Base-by-base conservation (phyloP, 2,113 vertebrate genomes). In the Alouatta palliata region DNA sequence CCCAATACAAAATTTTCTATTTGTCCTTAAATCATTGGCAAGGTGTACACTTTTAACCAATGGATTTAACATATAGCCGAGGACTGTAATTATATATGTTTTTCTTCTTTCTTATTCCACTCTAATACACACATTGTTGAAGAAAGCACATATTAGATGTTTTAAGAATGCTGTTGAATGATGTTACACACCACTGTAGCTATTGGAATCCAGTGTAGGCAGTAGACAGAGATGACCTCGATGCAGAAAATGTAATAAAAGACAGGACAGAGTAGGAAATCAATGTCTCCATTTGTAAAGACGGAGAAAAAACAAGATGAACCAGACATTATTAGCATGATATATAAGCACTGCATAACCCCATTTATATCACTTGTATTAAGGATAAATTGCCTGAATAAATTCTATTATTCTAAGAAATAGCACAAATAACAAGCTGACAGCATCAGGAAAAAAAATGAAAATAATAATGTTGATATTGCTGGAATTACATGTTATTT, bases 331-430 rank as follows among this genome's bases (percentile, higher is more conserved):
- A 96, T 97, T 98, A 98, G 97, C 97, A 97, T 98, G 98, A 98
- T 98, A 93, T 95, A 98, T 96, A 98, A 98, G 98, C 95, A 97
- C 76, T 96, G 89, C 93, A 98, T 88, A 95, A 97, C 84, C 75
- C 94, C 97, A 98, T 98, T 98, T 98, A 96, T 98, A 97, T 96
- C 91, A 85, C 90, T 97, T 90, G 95, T 88, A 98, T 98, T 98
- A 98, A 98, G 93, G 94, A 96, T 81, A 98, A 98, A 98, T 98
- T 98, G 97, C 97, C 96, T 98, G 97, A 98, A 98, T 98, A 98
- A 98, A 99, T 98, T 98, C 94, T 98, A 97, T 98, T 98, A 98
- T 98, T 98, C 97, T 98, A 98, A 98, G 98, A 98, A 98, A 98
- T 94, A 97, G 96, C 96, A 97, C 96, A 98, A 98, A 98, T 97